Percentiles rank a stretch among this genome's conserved stretches.
Conservation (phyloP, 2,797 vertebrate species). For the Periparus ater region DNA sequence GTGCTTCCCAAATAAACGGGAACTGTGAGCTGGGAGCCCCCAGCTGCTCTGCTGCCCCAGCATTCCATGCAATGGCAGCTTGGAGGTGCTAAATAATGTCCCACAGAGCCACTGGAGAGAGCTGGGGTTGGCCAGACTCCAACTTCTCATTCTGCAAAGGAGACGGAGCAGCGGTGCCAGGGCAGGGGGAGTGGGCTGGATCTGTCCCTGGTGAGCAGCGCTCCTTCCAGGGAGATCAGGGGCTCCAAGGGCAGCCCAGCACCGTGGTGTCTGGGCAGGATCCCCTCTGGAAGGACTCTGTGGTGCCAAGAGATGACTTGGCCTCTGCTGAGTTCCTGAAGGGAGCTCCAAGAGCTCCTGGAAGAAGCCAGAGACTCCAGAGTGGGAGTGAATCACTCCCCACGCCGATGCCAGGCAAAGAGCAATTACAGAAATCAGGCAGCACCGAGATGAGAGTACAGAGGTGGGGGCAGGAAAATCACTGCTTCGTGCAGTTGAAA, state of each 20-base stretch:
- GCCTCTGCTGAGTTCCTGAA: background rate
- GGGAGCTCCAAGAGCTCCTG: background rate
- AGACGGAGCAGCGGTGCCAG: background rate
- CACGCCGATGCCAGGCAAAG: background rate
- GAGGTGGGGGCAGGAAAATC: conserved; percentile 20
- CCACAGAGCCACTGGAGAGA: background rate
- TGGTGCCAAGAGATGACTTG: background rate
- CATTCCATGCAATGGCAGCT: background rate
- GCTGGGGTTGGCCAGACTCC: background rate
- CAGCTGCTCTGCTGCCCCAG: background rate
- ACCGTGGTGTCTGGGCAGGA: background rate
- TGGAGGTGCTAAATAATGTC: background rate
- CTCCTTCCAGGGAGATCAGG: background rate
- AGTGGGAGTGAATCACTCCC: background rate
- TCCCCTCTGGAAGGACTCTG: background rate
- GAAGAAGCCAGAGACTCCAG: background rate
- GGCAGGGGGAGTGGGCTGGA: background rate
- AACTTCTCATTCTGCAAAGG: background rate
- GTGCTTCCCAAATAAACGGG: background rate
- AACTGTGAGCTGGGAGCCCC: background rate
- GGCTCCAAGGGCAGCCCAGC: background rate
- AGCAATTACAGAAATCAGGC: background rate
- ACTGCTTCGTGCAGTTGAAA: conserved; percentile 2
- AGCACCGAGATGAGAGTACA: background rate
- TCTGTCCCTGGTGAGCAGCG: background rate